Evolutionary conservation across 2,888 invertebrate genomes (phyloP).

Genomic region (Scotopteryx bipunctaria): DNA sequence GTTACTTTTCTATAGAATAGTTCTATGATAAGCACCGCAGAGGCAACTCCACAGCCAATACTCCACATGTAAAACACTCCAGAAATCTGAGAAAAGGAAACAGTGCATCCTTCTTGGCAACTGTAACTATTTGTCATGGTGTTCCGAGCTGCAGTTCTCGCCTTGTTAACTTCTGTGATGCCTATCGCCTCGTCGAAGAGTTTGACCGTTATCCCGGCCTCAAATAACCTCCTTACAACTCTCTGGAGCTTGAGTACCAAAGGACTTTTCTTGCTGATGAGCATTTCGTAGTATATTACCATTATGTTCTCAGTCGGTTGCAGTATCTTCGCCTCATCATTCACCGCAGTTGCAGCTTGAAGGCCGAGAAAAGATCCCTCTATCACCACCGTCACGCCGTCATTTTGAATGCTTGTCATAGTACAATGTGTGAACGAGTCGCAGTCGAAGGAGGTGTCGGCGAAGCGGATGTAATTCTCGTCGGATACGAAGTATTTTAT

Average conservation of each 20-base stretch:
- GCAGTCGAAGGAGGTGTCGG: constrained; percentile 53
- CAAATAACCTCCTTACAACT: constrained; percentile 52
- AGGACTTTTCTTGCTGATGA: constrained; percentile 52
- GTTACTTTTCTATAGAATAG: constrained; percentile 26
- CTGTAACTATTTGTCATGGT: constrained; percentile 59
- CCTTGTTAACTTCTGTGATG: constrained; percentile 50
- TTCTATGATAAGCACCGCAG: constrained; percentile 54
- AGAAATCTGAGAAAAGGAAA: constrained; percentile 54
- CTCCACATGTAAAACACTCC: constrained; percentile 62
- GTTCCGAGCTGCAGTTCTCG: constrained; percentile 50
- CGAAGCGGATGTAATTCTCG: constrained; percentile 49
- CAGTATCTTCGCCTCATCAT: constrained; percentile 61
- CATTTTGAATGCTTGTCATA: constrained; percentile 41
- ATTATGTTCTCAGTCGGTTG: constrained; percentile 53
- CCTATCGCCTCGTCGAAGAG: constrained; percentile 63
- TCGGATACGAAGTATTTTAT: constrained; percentile 57
- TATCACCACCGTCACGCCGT: constrained; percentile 56
- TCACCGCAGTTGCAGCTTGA: constrained; percentile 55
- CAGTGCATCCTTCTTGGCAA: constrained; percentile 61
- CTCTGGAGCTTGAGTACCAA: constrained; percentile 47
- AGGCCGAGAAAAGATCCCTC: constrained; percentile 51
- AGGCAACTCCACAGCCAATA: constrained; percentile 55
- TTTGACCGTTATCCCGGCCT: constrained; percentile 62
- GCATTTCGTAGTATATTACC: constrained; percentile 64
- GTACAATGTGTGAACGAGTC: constrained; percentile 50